Percentiles rank a stretch among this genome's conserved stretches.
phyloP scores from a whole-genome alignment of 1,140 invertebrate genomes.

The Paralvinella palmiformis region DNA sequence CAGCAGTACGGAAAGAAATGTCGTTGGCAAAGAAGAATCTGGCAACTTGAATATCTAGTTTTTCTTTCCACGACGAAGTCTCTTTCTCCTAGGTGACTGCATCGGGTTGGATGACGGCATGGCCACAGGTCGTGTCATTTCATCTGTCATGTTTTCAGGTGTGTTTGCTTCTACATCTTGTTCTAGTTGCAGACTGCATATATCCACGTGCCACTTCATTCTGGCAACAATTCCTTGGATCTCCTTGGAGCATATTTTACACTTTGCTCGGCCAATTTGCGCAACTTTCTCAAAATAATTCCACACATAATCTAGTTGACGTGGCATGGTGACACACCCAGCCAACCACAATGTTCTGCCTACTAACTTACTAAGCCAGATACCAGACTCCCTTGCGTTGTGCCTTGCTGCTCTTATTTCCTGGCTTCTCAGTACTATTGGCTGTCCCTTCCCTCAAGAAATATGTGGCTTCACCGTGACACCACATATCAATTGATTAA shows the following conservation, averaged over 20 bases:
- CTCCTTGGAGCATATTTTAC: conserved; percentile 8
- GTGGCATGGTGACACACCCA: conserved; percentile 3
- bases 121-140: not conserved
- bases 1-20: conserved; percentile 7
- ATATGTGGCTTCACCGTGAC: not conserved
- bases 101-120: conserved; percentile 9
- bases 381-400: conserved; percentile 2
- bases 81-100: conserved; percentile 4
- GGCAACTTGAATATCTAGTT: conserved; percentile 8
- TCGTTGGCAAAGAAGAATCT: conserved; percentile 6
- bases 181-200: conserved; percentile 7
- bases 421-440: conserved; percentile 5
- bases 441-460: conserved; percentile 6
- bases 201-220: conserved; percentile 7
- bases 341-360: conserved; percentile 4
- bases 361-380: not conserved
- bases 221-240: conserved; percentile 10
- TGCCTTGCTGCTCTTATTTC: conserved; percentile 5
- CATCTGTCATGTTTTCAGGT: conserved; percentile 6
- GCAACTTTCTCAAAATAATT: conserved; percentile 8
- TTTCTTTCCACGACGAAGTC: conserved; percentile 7
- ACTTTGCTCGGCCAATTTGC: conserved; percentile 6
- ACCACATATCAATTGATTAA: conserved; percentile 3
- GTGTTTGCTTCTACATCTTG: conserved; percentile 5
- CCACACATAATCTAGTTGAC: conserved; percentile 6